Percentiles rank a stretch among this genome's conserved stretches.
These are phyloP conservation scores for Frankliniella intonsa DNA, from an alignment of 2,888 invertebrate genomes.

Conservation along the genomic window DNA sequence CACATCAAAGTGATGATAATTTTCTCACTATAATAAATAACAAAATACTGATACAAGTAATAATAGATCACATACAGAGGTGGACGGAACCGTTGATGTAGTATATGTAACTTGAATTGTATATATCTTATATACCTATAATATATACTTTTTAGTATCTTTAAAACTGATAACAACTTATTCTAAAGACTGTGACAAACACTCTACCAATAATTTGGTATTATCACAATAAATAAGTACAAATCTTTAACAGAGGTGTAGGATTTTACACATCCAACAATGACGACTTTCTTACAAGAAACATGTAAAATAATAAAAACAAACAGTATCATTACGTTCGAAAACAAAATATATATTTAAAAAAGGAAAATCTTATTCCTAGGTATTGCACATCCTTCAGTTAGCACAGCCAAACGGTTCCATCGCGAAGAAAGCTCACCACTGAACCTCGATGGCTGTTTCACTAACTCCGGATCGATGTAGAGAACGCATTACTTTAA, in stretches of 20 bases:
- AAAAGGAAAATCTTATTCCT: too few relatives aligned
- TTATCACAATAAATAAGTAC: constrained; percentile 11
- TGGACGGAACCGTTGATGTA: neutral
- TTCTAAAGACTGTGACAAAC: neutral
- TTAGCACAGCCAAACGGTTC: too few relatives aligned
- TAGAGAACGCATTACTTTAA: too few relatives aligned
- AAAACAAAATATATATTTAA: too few relatives aligned
- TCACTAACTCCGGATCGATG: too few relatives aligned
- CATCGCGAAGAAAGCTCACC: too few relatives aligned
- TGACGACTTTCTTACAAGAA: too few relatives aligned
- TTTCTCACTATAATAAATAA: constrained; percentile 1
- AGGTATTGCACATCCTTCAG: too few relatives aligned
- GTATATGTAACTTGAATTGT: neutral
- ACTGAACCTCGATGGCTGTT: too few relatives aligned
- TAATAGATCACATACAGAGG: neutral
- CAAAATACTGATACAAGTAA: constrained; percentile 2
- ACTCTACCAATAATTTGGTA: neutral
- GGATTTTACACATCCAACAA: too few relatives aligned
- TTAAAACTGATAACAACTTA: constrained; percentile 6
- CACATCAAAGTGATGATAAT: neutral
- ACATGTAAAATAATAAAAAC: too few relatives aligned
- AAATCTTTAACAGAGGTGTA: neutral
- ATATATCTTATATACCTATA: neutral
- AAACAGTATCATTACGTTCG: too few relatives aligned
- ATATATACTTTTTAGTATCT: neutral